Base-by-base conservation (phyloP, 2,113 vertebrate genomes). In the Clarias macrocephalus region DNA sequence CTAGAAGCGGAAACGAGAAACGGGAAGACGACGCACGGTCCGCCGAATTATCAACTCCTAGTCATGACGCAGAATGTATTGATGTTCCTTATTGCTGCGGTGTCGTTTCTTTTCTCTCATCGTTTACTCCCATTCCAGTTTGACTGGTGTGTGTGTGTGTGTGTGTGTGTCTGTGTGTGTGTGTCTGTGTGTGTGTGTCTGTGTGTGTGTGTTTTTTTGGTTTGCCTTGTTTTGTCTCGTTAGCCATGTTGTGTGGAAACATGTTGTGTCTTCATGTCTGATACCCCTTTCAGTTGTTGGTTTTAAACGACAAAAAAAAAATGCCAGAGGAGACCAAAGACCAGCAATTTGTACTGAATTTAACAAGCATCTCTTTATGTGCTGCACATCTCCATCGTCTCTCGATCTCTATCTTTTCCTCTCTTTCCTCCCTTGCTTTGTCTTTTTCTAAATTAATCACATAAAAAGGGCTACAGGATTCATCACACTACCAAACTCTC, bases 241-340 rank as follows among this genome's bases (percentile, higher is more conserved):
- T 77, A 80, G 65, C 80, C 3, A 13, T n/a, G 79, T 83, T 80
- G 30, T 75, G 37, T 59, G 54, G 63, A 86, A 88, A 57, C 72
- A 52, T 86, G 88, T 86, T 73, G 12, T 65, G 66, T 56, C 68
- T 88, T 87, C 83, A 84, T 87, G 80, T 75, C 83, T 63, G 59
- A 28, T 83, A 79, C 79, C 33, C 30, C 28, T 68, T 87, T 60
- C 16, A 30, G 15, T 82, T 52, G 77, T 33, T 59, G 54, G 77
- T 81, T 62, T 81, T 21, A 21, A 25, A 11, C 8, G 12, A 8
- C 42, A 75, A 28, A 70, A 79, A 33, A 85, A 82, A 88, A 89
- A 88, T 25, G 63, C 76, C 86, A 89, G 89, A 89, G 89, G 88
- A 90, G 90, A 92, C 91, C 91, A 92, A 91, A 92, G 90, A 91